Conservation (phyloP, 2,888 invertebrate genomes). For the Cryptocephalus primarius region DNA sequence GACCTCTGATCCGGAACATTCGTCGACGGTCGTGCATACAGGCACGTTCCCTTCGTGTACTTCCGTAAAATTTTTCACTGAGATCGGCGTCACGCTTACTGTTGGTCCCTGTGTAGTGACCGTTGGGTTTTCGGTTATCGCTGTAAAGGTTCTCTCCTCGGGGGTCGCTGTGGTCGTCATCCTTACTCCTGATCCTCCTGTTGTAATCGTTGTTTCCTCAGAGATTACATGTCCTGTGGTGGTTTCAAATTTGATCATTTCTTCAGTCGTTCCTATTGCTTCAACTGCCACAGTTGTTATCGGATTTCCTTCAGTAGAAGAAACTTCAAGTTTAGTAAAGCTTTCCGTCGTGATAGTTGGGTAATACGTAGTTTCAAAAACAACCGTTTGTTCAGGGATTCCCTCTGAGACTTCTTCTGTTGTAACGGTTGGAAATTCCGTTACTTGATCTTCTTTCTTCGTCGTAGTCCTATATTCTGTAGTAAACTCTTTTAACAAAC, state of each 20-base stretch:
- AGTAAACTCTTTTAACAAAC: too few relatives aligned
- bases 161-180: too few relatives aligned
- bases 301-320: too few relatives aligned
- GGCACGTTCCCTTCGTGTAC: constrained; percentile 26
- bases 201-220: constrained; percentile 1
- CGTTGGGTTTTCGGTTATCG: not conserved
- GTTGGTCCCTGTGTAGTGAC: not conserved
- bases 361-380: too few relatives aligned
- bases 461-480: too few relatives aligned
- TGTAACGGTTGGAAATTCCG: too few relatives aligned
- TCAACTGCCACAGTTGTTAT: not conserved
- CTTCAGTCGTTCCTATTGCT: not conserved
- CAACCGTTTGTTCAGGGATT: too few relatives aligned
- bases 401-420: too few relatives aligned
- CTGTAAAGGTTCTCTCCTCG: too few relatives aligned
- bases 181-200: not conserved
- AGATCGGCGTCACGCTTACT: constrained; percentile 8
- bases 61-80: constrained; percentile 34
- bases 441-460: too few relatives aligned
- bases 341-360: too few relatives aligned
- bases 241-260: constrained; percentile 1
- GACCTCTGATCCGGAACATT: constrained; percentile 52
- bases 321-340: too few relatives aligned
- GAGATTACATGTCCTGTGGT: not conserved
- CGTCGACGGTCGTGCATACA: constrained; percentile 47